A percentile compares a stretch with the other conserved stretches of the same genome.
Evolutionary conservation across 2,113 vertebrate genomes (phyloP).

Genomic region (Ellobius talpinus): DNA sequence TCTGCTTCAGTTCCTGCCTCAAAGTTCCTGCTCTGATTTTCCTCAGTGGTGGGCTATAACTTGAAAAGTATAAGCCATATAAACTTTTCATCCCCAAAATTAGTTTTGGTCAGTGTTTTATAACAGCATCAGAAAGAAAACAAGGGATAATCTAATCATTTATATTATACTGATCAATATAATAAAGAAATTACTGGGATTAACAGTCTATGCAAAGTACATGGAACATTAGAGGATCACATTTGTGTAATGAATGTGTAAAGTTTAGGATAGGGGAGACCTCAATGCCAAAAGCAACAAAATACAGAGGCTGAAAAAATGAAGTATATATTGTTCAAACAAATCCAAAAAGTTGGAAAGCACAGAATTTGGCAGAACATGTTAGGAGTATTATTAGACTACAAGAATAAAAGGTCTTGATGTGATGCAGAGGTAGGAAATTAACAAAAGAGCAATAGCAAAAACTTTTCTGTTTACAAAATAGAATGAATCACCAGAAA

Average conservation of each 20-base stretch:
- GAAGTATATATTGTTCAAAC: neutral
- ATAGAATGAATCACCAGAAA: neutral
- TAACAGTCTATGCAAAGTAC: slow-evolving; percentile 22
- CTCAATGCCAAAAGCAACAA: neutral
- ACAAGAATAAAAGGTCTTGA: neutral
- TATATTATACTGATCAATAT: neutral
- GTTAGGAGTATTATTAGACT: neutral
- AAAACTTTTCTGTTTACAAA: neutral
- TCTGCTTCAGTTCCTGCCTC: neutral
- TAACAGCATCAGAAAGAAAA: neutral
- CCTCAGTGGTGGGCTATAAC: neutral
- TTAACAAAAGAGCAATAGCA: neutral
- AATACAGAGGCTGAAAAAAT: neutral
- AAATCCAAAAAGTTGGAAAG: slow-evolving; percentile 20
- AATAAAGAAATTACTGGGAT: slow-evolving; percentile 1
- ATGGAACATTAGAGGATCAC: neutral
- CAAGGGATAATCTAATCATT: neutral
- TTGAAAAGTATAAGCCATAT: neutral
- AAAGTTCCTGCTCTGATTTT: neutral
- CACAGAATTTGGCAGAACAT: neutral
- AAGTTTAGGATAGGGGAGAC: neutral
- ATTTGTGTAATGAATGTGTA: slow-evolving; percentile 5
- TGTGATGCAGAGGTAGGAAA: neutral
- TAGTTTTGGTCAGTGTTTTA: neutral
- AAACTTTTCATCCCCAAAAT: neutral